These are phyloP conservation scores for Dendronephthya gigantea DNA, from an alignment of 64 coral and sea anemone genomes.

Conservation along the genomic window DNA sequence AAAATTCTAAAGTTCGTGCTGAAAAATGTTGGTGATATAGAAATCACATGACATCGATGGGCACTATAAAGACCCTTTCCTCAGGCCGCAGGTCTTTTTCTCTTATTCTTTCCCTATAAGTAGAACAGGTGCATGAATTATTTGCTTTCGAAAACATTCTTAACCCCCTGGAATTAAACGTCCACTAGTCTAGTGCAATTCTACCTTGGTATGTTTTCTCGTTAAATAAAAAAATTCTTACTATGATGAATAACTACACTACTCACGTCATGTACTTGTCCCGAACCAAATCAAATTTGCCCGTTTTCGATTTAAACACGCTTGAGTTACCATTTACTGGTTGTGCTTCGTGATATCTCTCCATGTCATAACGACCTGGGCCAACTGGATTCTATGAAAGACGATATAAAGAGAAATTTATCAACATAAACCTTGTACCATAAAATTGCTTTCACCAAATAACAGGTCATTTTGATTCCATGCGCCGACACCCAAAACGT, in stretches of 20 bases:
- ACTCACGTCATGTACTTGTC: slow-evolving; percentile 97
- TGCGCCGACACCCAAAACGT: too few relatives aligned
- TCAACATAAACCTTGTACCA: not conserved
- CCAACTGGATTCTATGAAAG: slow-evolving; percentile 78
- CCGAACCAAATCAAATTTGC: slow-evolving; percentile 61
- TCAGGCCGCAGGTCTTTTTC: slow-evolving; percentile 54
- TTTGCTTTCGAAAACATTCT: too few relatives aligned
- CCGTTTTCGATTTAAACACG: slow-evolving; percentile 79
- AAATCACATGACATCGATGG: slow-evolving; percentile 6
- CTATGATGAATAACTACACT: too few relatives aligned
- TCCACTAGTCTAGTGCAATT: too few relatives aligned
- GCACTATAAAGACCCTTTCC: slow-evolving; percentile 67
- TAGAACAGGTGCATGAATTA: too few relatives aligned
- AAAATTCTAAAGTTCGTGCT: not conserved
- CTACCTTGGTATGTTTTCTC: too few relatives aligned
- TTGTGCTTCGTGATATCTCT: slow-evolving; percentile 71
- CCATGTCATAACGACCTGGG: slow-evolving; percentile 69
- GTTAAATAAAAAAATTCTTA: too few relatives aligned
- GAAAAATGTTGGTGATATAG: not conserved
- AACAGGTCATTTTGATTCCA: not conserved
- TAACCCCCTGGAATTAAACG: not conserved
- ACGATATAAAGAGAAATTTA: not conserved
- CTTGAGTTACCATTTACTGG: slow-evolving; percentile 73
- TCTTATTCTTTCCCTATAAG: slow-evolving; percentile 63
- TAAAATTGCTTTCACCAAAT: too few relatives aligned